phyloP scores from a whole-genome alignment of 2,113 vertebrate genomes.

The Menura novaehollandiae region DNA sequence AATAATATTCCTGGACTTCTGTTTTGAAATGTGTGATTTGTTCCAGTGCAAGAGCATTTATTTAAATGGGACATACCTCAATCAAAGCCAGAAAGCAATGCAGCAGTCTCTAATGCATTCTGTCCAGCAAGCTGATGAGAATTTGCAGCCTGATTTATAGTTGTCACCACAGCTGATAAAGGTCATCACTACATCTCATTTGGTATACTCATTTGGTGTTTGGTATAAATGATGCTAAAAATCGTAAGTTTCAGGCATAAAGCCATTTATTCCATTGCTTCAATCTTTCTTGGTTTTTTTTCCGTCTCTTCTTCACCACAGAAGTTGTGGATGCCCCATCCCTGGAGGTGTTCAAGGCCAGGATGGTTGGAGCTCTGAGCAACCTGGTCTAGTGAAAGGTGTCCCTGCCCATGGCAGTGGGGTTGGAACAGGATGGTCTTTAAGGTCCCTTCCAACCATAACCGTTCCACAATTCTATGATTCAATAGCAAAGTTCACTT shows the following conservation, averaged over 20 bases:
- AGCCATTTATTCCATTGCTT: constrained; percentile 27
- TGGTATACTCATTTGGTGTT: constrained; percentile 27
- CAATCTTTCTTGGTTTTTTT: not conserved
- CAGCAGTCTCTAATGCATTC: constrained; percentile 59
- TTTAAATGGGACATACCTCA: constrained; percentile 44
- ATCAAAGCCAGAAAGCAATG: constrained; percentile 50
- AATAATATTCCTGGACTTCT: not conserved
- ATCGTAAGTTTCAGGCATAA: constrained; percentile 3
- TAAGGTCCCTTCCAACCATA: not conserved
- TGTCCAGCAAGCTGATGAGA: constrained; percentile 56
- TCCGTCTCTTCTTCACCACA: not conserved
- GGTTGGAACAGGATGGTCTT: not conserved
- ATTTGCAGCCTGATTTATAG: constrained; percentile 70
- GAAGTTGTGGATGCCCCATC: not conserved
- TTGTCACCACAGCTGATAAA: constrained; percentile 70
- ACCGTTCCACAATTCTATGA: not conserved
- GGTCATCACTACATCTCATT: constrained; percentile 64
- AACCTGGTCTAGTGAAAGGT: not conserved
- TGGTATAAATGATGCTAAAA: constrained; percentile 30
- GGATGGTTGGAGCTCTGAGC: not conserved
- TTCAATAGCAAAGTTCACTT: not conserved
- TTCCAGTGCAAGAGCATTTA: not conserved
- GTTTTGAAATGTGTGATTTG: constrained; percentile 12
- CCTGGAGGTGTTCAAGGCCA: not conserved
- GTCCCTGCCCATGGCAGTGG: not conserved